Base-by-base conservation (phyloP, 1,140 invertebrate genomes). In the Cherax quadricarinatus region DNA sequence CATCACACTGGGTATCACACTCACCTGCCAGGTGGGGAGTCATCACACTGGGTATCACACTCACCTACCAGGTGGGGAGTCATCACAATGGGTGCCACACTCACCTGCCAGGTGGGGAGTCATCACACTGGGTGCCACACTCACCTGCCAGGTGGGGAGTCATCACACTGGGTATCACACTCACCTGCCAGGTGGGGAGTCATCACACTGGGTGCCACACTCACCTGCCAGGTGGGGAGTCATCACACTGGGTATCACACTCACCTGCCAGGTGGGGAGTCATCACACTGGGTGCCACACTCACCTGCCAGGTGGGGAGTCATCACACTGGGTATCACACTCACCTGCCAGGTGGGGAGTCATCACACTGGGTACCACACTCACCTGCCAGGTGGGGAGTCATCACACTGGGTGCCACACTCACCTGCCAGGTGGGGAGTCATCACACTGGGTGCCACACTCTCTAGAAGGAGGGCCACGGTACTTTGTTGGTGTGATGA, bases 111-210 rank as follows among this genome's bases (percentile, higher is more conserved):
- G 70, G n/a, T 9, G 70, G n/a, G n/a, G 70, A 53, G 48, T 51
- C 57, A 24, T 93, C 92, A 84, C 87, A 93, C 81, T 93, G 92
- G 24, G 75, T 88, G 51, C 92, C 92, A 70, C 92, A 93, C 41
- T 93, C 87, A n/a, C n/a, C n/a, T n/a, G n/a, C 21, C 66, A 70
- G 66, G 66, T 18, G 66, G 66, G 21, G 70, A 18, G n/a, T n/a
- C n/a, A n/a, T n/a, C n/a, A n/a, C n/a, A n/a, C n/a, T n/a, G n/a
- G n/a, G n/a, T n/a, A n/a, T n/a, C n/a, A n/a, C n/a, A n/a, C n/a
- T n/a, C n/a, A n/a, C n/a, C n/a, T n/a, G n/a, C n/a, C n/a, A n/a
- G n/a, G n/a, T n/a, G n/a, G n/a, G n/a, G n/a, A n/a, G 70, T 75
- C 70, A 12, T 75, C 70, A 75, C 24, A 75, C 70, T 75, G 70